phyloP scores from a whole-genome alignment of 2,888 invertebrate species.

The Tipula confusa region DNA sequence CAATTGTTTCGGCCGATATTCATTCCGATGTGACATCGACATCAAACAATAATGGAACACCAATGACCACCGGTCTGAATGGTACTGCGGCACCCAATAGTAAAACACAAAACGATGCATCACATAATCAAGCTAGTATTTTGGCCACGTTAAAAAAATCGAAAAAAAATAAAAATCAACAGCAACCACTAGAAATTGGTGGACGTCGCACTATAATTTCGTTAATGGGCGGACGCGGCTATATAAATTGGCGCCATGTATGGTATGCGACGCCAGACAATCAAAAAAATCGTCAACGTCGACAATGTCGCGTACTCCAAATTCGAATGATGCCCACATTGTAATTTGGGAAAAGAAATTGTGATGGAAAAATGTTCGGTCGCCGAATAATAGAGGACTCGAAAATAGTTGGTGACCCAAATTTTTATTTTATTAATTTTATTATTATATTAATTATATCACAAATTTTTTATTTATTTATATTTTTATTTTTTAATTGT shows the following conservation, averaged over 20 bases:
- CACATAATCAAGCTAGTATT: slow-evolving; percentile 37
- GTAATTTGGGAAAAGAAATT: slow-evolving; percentile 86
- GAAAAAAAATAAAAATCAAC: slow-evolving; percentile 46
- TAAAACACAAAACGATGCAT: neutral
- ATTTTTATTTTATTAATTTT: neutral
- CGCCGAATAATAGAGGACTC: too few relatives aligned
- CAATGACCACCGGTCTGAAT: neutral
- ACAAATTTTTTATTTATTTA: neutral
- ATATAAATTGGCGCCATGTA: slow-evolving; percentile 78
- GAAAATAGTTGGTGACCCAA: neutral
- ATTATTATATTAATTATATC: neutral
- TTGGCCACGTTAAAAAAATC: slow-evolving; percentile 46
- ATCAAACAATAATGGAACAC: neutral
- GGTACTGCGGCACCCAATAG: slow-evolving; percentile 43
- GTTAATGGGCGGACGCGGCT: slow-evolving; percentile 83
- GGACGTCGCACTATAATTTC: slow-evolving; percentile 74
- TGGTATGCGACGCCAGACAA: slow-evolving; percentile 53
- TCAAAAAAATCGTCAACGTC: slow-evolving; percentile 39
- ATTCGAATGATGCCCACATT: slow-evolving; percentile 81
- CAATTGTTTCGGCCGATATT: slow-evolving; percentile 46
- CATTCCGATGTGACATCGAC: slow-evolving; percentile 37
- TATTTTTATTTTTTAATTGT: neutral
- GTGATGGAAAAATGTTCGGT: slow-evolving; percentile 48
- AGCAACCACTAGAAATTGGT: slow-evolving; percentile 51
- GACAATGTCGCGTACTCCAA: slow-evolving; percentile 60